Evolutionary conservation across 2,888 invertebrate species (phyloP).

Genomic region (Acleris laterana): DNA sequence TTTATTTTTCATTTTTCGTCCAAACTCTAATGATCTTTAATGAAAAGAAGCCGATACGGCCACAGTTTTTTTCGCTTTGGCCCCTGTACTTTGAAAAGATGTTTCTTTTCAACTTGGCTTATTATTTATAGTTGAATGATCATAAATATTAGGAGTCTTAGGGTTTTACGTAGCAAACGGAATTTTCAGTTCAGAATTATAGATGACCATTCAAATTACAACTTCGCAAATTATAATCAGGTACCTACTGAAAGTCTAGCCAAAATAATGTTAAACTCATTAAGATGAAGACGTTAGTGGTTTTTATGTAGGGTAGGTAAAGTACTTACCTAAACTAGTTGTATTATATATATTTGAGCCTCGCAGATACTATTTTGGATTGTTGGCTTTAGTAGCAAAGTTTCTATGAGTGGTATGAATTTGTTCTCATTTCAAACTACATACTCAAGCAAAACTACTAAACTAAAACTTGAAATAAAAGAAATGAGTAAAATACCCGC

Average conservation of each 20-base stretch:
- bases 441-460: too few relatives aligned
- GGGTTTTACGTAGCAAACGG: conserved; percentile 4
- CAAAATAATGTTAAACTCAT: too few relatives aligned
- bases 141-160: conserved; percentile 45
- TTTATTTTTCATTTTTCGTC: conserved; percentile 75
- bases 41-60: conserved; percentile 73
- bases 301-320: too few relatives aligned
- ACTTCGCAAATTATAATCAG: too few relatives aligned
- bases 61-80: conserved; percentile 52
- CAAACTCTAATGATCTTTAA: conserved; percentile 78
- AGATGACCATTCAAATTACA: conserved; percentile 39
- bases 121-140: conserved; percentile 60
- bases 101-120: conserved; percentile 61
- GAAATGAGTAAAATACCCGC: conserved; percentile 1
- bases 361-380: too few relatives aligned
- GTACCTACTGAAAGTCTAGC: too few relatives aligned
- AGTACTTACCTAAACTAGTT: too few relatives aligned
- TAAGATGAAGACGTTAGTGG: too few relatives aligned
- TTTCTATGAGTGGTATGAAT: too few relatives aligned
- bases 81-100: conserved; percentile 47
- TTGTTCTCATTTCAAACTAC: too few relatives aligned
- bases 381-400: too few relatives aligned
- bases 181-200: background rate
- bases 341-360: too few relatives aligned
- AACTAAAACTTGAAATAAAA: background rate